Evolutionary conservation across 2,797 vertebrate species (phyloP).

Genomic region (Gymnopithys bicolor): DNA sequence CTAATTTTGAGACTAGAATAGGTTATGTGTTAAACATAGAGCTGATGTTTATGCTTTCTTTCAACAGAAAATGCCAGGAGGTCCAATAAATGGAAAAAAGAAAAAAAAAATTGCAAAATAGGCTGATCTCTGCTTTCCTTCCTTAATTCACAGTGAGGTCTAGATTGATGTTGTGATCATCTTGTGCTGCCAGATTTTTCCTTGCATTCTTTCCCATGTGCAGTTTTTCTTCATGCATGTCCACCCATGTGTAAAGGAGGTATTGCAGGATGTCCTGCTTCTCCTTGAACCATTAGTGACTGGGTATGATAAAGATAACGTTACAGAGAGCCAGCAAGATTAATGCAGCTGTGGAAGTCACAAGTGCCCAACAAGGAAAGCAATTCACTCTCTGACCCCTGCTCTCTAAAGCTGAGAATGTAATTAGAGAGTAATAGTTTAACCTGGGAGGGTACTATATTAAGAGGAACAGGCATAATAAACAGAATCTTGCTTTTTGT

Average conservation of each 20-base stretch:
- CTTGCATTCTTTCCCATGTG: background rate
- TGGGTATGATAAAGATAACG: background rate
- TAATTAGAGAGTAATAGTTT: constrained; percentile 64
- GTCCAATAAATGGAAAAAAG: accelerated
- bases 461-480: constrained; percentile 49
- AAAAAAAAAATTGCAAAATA: background rate
- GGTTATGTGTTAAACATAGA: background rate
- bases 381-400: too few relatives aligned
- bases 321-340: background rate
- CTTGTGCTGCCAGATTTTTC: background rate
- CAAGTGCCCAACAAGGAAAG: background rate
- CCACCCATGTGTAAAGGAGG: background rate
- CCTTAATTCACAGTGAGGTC: background rate
- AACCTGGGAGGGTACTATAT: constrained; percentile 57
- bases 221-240: background rate
- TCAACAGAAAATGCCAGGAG: background rate
- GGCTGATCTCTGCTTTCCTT: background rate
- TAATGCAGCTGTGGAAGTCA: background rate
- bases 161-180: background rate
- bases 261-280: background rate
- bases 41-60: background rate
- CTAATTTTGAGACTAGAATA: background rate
- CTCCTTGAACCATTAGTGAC: background rate
- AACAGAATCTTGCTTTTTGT: constrained; percentile 52
- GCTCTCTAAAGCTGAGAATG: background rate